Evolutionary conservation across 2,113 vertebrate species (phyloP), one percentile per base, ranked within the genome.

Genomic region (Microcebus lehilahytsara): DNA sequence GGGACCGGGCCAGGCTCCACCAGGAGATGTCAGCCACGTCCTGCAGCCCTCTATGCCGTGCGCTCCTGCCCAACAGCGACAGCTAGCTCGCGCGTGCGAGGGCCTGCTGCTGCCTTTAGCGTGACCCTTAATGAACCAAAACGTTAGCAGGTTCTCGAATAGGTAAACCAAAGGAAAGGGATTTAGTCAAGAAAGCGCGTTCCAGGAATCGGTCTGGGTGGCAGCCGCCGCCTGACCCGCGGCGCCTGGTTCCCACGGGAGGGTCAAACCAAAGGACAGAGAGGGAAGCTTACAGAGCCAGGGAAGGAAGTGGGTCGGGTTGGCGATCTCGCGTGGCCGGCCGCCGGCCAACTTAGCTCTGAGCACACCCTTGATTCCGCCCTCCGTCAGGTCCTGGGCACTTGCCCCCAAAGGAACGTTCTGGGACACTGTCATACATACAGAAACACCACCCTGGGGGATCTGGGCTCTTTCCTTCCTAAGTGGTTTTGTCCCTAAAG

Each of bases 401-500:
- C 89, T 19, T 80, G 51, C 22, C 64, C 66, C 66, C 22, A 0
- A 9, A 37, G 77, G 62, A 53, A 78, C 9, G 0, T 58, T 20
- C 64, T 5, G 11, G 0, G 19, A 23, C 66, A 37, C 71, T 3
- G 79, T 40, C 66, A 23, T 5, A 42, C 6, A 77, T 0, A 32
- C 2, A 67, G 72, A 75, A 40, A 84, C 0, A 13, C 16, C 2
- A 5, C 53, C 22, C 60, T 9, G 2, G 0, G 30, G 37, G 12
- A 3, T 4, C 3, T 1, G 51, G 71, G 25, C 17, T 56, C 62
- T 72, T 72, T 69, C 85, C 58, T 85, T 80, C 90, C 49, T 74
- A 85, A 96, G 97, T 97, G 98, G 96, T 97, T 97, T 42, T 74
- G 83, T 94, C 96, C 96, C 95, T 72, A 46, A 90, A 64, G 75